phyloP scores from a whole-genome alignment of 2,888 invertebrate genomes.

The Syritta pipiens region DNA sequence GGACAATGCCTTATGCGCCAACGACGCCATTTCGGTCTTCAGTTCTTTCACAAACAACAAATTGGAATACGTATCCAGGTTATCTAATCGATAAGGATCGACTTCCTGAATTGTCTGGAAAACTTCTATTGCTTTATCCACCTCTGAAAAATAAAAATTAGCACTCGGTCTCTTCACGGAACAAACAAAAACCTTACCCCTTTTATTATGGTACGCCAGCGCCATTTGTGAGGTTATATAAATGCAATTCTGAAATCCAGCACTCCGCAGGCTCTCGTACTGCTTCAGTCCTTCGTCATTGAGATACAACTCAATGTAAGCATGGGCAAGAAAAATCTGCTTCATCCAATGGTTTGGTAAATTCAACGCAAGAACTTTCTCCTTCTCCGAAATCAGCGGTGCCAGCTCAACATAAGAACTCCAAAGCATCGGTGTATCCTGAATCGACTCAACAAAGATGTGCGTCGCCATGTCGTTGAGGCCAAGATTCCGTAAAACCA shows the following conservation, averaged over 20 bases:
- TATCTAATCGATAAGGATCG: constrained; percentile 96
- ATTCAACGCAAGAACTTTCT: constrained; percentile 84
- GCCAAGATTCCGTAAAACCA: constrained; percentile 93
- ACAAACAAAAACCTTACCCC: constrained; percentile 82
- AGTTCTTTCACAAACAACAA: constrained; percentile 95
- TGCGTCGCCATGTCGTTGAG: constrained; percentile 88
- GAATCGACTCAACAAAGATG: constrained; percentile 88
- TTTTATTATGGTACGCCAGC: constrained; percentile 93
- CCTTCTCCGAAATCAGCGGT: constrained; percentile 89
- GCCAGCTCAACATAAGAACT: constrained; percentile 96
- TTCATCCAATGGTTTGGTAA: constrained; percentile 96
- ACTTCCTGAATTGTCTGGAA: constrained; percentile 90
- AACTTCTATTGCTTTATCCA: constrained; percentile 91
- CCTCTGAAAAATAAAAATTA: constrained; percentile 82
- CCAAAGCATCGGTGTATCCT: constrained; percentile 93
- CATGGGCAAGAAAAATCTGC: constrained; percentile 93
- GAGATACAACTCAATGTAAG: constrained; percentile 92
- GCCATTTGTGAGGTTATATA: constrained; percentile 96
- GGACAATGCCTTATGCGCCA: constrained; percentile 95
- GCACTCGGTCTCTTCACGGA: neutral
- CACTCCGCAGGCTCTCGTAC: constrained; percentile 86
- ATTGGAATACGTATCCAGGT: constrained; percentile 98
- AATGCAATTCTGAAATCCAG: constrained; percentile 92
- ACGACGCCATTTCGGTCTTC: constrained; percentile 92
- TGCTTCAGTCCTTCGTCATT: constrained; percentile 93